These are phyloP conservation scores for Aegotheles bennettii DNA, from an alignment of 2,113 vertebrate genomes.

Conservation along the genomic window DNA sequence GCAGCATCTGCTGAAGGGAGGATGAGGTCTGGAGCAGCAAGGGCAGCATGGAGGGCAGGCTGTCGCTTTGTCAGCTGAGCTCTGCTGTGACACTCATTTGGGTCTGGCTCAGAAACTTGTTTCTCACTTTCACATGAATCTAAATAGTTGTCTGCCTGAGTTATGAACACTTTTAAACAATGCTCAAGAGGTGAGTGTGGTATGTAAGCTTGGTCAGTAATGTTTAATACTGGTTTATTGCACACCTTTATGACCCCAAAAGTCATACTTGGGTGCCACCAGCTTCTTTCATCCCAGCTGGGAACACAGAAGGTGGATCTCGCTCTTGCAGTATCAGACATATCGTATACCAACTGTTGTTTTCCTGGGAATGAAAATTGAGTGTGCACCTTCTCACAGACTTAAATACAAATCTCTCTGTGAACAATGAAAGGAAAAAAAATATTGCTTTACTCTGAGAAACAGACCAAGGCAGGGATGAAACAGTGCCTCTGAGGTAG, in stretches of 20 bases:
- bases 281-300: neutral
- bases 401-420: neutral
- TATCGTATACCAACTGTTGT: neutral
- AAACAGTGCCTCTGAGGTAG: neutral
- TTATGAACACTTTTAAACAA: neutral
- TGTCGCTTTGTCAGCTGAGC: neutral
- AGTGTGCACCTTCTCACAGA: neutral
- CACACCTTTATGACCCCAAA: neutral
- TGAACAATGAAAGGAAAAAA: neutral
- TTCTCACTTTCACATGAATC: neutral
- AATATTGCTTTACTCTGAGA: neutral
- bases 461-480: neutral
- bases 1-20: neutral
- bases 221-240: neutral
- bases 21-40: neutral
- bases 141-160: neutral
- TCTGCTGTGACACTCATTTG: neutral
- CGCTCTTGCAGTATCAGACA: neutral
- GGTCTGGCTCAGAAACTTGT: neutral
- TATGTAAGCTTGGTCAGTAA: neutral
- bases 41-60: neutral
- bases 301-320: constrained; percentile 15
- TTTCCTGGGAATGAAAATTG: neutral
- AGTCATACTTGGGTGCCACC: neutral
- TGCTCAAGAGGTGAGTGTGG: neutral